phyloP scores from a whole-genome alignment of 2,888 invertebrate genomes.

The Chalcosyrphus nemorum region DNA sequence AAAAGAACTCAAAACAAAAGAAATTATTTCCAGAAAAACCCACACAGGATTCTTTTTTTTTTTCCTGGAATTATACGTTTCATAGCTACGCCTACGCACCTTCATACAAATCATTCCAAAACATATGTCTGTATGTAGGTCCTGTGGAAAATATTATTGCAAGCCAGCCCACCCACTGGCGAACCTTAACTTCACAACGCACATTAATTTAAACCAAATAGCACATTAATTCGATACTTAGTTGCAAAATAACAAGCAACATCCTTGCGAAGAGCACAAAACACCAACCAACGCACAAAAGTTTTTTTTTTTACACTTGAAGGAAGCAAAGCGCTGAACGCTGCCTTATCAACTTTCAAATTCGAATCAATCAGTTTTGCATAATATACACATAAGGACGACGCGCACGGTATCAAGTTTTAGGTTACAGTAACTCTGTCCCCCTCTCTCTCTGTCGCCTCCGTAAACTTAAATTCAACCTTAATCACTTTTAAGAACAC shows the following conservation, averaged over 20 bases:
- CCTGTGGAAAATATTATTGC: slow-evolving; percentile 19
- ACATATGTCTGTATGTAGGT: background rate
- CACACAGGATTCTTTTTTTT: too few relatives aligned
- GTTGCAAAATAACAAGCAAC: slow-evolving; percentile 11
- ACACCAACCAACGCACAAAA: background rate
- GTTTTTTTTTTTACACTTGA: slow-evolving; percentile 18
- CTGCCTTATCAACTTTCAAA: slow-evolving; percentile 31
- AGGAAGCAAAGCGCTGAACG: background rate
- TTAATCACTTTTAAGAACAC: slow-evolving; percentile 47
- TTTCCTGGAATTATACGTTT: background rate
- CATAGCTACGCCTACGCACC: background rate
- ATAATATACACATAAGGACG: slow-evolving; percentile 11
- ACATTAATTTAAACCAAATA: slow-evolving; percentile 23
- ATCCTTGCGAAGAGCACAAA: background rate
- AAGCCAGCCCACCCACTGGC: slow-evolving; percentile 17
- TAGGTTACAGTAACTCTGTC: background rate
- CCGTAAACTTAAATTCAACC: slow-evolving; percentile 23
- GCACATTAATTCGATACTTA: slow-evolving; percentile 41
- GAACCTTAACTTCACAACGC: slow-evolving; percentile 7
- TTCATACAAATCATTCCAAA: slow-evolving; percentile 1
- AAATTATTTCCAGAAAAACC: background rate
- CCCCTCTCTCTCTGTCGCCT: too few relatives aligned
- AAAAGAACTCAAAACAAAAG: too few relatives aligned
- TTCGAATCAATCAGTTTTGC: slow-evolving; percentile 55
- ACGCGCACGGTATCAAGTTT: background rate